A percentile compares a stretch with the other conserved stretches of the same genome.
phyloP scores from a whole-genome alignment of 2,113 vertebrate species.

The Naja naja region DNA sequence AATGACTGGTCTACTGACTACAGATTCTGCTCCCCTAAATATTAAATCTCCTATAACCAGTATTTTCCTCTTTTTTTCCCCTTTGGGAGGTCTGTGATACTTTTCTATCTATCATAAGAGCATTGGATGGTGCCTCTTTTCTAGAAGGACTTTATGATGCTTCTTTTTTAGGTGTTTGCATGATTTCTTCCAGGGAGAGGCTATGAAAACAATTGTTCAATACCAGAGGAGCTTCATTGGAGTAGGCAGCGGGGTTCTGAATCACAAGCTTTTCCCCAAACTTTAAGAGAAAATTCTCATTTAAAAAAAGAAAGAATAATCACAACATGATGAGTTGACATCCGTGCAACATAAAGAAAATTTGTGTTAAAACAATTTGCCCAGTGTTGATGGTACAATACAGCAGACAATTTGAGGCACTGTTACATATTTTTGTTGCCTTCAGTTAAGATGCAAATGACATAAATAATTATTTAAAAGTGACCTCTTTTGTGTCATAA shows the following conservation, averaged over 20 bases:
- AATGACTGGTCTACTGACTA: neutral
- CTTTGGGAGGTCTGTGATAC: neutral
- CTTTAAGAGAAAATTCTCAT: neutral
- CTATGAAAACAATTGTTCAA: neutral
- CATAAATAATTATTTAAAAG: neutral
- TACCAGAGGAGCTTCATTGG: neutral
- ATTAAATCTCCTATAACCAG: neutral
- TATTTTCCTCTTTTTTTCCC: neutral
- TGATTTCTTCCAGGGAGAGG: neutral
- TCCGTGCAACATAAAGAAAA: neutral
- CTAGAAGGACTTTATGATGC: neutral
- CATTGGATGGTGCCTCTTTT: neutral
- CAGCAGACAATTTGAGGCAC: neutral
- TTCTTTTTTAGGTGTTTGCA: neutral
- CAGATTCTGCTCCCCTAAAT: neutral
- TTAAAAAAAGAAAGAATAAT: neutral
- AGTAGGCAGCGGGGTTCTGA: neutral
- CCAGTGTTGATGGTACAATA: neutral
- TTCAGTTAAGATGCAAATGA: neutral
- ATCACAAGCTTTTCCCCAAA: neutral
- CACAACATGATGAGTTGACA: neutral
- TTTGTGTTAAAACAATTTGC: neutral
- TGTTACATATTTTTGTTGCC: neutral
- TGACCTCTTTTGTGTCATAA: neutral
- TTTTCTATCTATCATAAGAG: neutral